phyloP scores from a whole-genome alignment of 2,113 vertebrate species.

The Penelope pileata region DNA sequence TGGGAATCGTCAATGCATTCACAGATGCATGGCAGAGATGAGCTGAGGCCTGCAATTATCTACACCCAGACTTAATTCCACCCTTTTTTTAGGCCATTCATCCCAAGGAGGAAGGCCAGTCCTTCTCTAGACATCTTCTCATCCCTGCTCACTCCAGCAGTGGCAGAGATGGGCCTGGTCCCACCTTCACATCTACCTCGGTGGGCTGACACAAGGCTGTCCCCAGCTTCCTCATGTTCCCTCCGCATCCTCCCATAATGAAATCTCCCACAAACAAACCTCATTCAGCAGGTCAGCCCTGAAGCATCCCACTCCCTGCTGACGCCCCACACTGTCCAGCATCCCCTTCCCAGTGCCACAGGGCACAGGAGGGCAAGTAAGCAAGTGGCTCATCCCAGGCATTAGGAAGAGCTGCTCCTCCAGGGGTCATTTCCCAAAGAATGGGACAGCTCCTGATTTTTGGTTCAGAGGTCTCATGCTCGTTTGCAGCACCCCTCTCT shows the following conservation, averaged over 20 bases:
- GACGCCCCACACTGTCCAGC: neutral
- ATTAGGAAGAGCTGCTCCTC: neutral
- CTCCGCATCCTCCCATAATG: neutral
- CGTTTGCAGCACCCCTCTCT: rapidly evolving
- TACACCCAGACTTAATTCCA: neutral
- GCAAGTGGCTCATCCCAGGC: rapidly evolving
- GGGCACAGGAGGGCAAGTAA: neutral
- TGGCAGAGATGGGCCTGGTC: neutral
- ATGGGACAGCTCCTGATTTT: neutral
- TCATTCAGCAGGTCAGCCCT: neutral
- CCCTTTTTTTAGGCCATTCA: neutral
- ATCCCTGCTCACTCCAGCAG: neutral
- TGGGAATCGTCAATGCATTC: neutral
- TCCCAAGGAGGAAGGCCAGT: neutral
- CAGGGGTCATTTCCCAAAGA: neutral
- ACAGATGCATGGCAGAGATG: neutral
- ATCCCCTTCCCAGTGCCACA: neutral
- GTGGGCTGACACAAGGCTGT: neutral
- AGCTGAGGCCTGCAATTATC: neutral
- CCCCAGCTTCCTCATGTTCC: neutral
- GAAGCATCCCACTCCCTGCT: neutral
- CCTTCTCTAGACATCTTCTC: neutral
- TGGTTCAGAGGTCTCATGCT: neutral
- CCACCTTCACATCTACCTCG: neutral
- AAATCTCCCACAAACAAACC: neutral